Conservation (phyloP, 2,888 invertebrate species). For the Lamproptera curius region DNA sequence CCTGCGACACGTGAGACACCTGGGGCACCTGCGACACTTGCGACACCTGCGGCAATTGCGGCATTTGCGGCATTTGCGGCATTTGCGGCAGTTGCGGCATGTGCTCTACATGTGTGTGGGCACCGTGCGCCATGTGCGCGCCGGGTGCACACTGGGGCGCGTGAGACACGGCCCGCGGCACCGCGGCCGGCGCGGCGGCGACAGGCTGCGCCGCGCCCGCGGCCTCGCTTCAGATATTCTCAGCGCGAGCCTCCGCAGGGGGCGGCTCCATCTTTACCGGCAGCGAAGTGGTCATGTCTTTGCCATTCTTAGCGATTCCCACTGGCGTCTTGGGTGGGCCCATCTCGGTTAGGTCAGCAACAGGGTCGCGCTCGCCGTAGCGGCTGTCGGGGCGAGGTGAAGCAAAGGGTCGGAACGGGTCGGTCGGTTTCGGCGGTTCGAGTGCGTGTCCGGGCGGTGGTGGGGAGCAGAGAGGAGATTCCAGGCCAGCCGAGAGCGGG, state of each 20-base stretch:
- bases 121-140: slow-evolving; percentile 22
- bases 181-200: slow-evolving; percentile 21
- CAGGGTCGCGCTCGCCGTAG: slow-evolving; percentile 82
- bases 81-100: slow-evolving; percentile 63
- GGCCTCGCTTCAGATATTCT: slow-evolving; percentile 72
- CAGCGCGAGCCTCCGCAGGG: slow-evolving; percentile 77
- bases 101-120: slow-evolving; percentile 34
- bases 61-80: slow-evolving; percentile 41
- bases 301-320: slow-evolving; percentile 49
- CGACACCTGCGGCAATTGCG: slow-evolving; percentile 33
- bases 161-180: slow-evolving; percentile 57
- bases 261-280: slow-evolving; percentile 85
- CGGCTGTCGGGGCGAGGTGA: slow-evolving; percentile 79
- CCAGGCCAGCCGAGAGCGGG: slow-evolving; percentile 78
- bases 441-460: slow-evolving; percentile 82
- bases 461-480: slow-evolving; percentile 81
- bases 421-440: slow-evolving; percentile 75
- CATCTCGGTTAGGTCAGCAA: slow-evolving; percentile 60
- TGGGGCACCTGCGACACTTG: slow-evolving; percentile 24
- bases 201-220: slow-evolving; percentile 52
- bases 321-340: slow-evolving; percentile 64
- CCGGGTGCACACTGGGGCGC: slow-evolving; percentile 34
- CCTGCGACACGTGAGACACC: slow-evolving; percentile 55
- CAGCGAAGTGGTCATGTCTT: slow-evolving; percentile 72
- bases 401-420: slow-evolving; percentile 77